Evolutionary conservation across 2,888 invertebrate species (phyloP), one percentile per base, ranked within the genome.

Genomic region (Epinotia ramella): DNA sequence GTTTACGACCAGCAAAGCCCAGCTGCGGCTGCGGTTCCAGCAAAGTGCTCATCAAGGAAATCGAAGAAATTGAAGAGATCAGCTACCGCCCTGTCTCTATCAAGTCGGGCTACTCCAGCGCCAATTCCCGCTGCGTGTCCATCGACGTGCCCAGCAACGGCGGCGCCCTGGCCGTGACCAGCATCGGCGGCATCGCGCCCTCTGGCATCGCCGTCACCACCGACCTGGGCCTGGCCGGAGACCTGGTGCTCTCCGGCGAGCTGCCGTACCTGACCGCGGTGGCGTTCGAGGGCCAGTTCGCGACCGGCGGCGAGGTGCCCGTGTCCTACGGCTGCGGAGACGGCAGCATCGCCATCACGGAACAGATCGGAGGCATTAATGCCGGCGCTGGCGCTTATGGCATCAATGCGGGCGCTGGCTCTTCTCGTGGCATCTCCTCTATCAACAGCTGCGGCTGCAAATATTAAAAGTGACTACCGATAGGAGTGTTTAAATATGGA

Each of bases 141-240:
- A 83, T 83, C 68, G 9, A 33, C 7, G 64, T 75, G 20, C 40
- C 75, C 11, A 18, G 53, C 12, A 49, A 20, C 40, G 74, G 74
- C 1, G 69, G 74, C 2, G 46, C 69, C 6, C 40, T 74, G 13
- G 16, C 18, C 46, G 62, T 66, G 46, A 53, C 68, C 59, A 49
- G 63, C 57, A 13, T 60, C 13, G 70, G 75, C 18, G 67, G 63
- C 18, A 44, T 72, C 18, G 9, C 72, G 16, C 73, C 73, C 12
- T 49, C 73, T 44, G 73, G 73, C 64, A 88, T 87, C 13, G 84
- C 81, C 49, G 80, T 70, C 6, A 70, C 81, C 28, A 79, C 33
- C 12, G 88, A 88, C 46, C 84, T 85, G 62, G 78, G 83, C n/a
- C 81, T 88, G 0, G 84, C 86, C 70, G 88, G 88, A 0, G 78